Percentiles rank a stretch among this genome's conserved stretches.
These are phyloP conservation scores for Napeogenes sylphis DNA, from an alignment of 2,888 invertebrate species.

Conservation along the genomic window DNA sequence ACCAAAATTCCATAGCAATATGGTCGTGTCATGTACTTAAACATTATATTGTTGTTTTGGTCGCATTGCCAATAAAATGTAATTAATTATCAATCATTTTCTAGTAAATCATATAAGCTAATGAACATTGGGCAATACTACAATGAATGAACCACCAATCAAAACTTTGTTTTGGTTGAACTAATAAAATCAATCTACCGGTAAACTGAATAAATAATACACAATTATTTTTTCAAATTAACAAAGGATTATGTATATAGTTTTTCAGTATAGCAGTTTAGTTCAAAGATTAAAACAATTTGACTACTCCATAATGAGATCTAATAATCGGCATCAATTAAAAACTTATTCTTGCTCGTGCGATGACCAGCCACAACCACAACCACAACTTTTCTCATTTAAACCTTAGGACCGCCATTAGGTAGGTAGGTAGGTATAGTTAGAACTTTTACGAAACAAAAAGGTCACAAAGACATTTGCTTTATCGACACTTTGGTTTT, in stretches of 20 bases:
- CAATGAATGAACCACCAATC: neutral
- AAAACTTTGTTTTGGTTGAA: neutral
- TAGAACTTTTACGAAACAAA: constrained; percentile 15
- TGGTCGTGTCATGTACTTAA: constrained; percentile 15
- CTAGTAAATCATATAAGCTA: neutral
- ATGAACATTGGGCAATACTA: neutral
- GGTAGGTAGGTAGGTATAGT: constrained; percentile 7
- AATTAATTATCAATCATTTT: neutral
- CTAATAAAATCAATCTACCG: too few relatives aligned
- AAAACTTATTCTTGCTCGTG: constrained; percentile 17
- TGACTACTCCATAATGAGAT: neutral
- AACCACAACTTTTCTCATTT: constrained; percentile 28
- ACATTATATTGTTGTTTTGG: neutral
- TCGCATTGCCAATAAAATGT: constrained; percentile 1
- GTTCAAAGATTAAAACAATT: too few relatives aligned
- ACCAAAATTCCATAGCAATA: constrained; percentile 47
- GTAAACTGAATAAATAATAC: too few relatives aligned
- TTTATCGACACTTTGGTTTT: neutral
- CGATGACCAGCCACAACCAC: neutral
- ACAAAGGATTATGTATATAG: too few relatives aligned
- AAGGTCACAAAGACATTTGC: constrained; percentile 3
- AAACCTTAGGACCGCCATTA: constrained; percentile 19
- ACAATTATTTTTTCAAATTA: too few relatives aligned
- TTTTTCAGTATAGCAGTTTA: too few relatives aligned
- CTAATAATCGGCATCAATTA: constrained; percentile 22